Evolutionary conservation across 2,888 invertebrate genomes (phyloP).

Genomic region (Andrena bucephala): DNA sequence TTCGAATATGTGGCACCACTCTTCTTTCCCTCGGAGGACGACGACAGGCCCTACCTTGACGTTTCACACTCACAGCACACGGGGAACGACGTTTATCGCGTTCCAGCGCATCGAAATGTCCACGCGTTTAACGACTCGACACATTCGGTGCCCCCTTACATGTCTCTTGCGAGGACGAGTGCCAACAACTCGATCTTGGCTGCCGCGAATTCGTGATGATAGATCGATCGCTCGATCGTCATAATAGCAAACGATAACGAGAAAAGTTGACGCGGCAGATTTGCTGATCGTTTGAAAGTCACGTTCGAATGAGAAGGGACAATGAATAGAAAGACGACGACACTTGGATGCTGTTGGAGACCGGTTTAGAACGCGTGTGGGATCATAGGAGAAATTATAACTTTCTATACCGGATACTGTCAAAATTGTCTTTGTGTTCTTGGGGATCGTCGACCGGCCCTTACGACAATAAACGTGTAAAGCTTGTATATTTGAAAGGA

Average conservation of each 20-base stretch:
- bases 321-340: neutral
- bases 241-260: neutral
- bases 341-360: constrained; percentile 11
- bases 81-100: constrained; percentile 41
- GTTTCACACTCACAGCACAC: constrained; percentile 55
- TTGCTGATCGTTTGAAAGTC: neutral
- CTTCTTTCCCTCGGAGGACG: constrained; percentile 29
- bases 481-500: neutral
- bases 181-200: neutral
- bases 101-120: constrained; percentile 51
- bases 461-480: neutral
- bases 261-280: neutral
- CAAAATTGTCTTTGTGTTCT: neutral
- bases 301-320: no score
- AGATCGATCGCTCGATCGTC: neutral
- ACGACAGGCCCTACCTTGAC: constrained; percentile 50
- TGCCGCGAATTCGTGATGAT: neutral
- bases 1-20: constrained; percentile 47
- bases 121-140: constrained; percentile 44
- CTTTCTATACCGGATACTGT: neutral
- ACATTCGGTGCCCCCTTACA: constrained; percentile 25
- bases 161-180: neutral
- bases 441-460: neutral
- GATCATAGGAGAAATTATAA: neutral
- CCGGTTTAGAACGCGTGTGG: neutral